Evolutionary conservation across 2,113 vertebrate genomes (phyloP).

Genomic region (Catharus minimus): DNA sequence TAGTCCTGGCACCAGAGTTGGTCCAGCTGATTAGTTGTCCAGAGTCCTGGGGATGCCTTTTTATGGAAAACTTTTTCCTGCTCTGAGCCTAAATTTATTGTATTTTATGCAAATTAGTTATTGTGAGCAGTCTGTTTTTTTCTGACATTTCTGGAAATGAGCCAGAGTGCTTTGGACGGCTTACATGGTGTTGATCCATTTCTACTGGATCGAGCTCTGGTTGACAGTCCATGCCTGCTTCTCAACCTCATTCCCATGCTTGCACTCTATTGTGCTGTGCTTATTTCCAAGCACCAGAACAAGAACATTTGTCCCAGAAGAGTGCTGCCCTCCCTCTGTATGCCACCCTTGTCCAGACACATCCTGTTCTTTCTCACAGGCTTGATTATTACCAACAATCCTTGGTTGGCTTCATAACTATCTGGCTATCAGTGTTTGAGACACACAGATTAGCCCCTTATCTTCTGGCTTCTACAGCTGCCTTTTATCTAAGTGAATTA

Average conservation of each 20-base stretch:
- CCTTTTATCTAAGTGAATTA: not conserved
- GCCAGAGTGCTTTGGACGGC: not conserved
- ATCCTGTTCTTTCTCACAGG: not conserved
- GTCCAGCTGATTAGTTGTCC: not conserved
- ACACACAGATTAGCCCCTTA: not conserved
- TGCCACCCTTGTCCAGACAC: not conserved
- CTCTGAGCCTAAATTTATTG: not conserved
- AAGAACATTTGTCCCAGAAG: not conserved
- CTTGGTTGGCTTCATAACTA: not conserved
- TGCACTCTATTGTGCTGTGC: not conserved
- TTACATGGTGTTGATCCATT: not conserved
- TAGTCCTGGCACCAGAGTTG: not conserved
- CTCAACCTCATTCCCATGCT: not conserved
- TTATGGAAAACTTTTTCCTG: not conserved
- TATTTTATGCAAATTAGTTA: not conserved
- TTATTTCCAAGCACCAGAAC: not conserved
- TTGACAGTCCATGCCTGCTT: not conserved
- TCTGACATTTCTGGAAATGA: not conserved
- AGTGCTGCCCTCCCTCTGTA: not conserved
- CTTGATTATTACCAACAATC: not conserved
- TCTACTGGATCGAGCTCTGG: accelerated
- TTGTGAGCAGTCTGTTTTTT: not conserved
- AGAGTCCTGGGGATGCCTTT: not conserved
- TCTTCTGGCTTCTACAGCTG: not conserved
- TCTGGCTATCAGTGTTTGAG: not conserved